Conservation (phyloP, 2,797 vertebrate genomes). For the Arctocebus calabarensis region DNA sequence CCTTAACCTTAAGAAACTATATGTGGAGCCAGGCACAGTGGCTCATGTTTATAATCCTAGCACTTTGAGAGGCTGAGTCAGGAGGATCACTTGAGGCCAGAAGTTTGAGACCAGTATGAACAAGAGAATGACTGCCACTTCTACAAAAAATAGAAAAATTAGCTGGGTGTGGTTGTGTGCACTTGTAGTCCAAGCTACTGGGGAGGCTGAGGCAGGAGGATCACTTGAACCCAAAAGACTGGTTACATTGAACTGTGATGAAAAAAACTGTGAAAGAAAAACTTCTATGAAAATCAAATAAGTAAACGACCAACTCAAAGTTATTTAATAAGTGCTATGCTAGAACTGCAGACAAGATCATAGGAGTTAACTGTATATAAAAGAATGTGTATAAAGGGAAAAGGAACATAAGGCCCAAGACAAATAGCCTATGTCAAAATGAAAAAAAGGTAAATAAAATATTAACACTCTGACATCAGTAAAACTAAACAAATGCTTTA, state of each 20-base stretch:
- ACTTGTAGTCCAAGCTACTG: neutral
- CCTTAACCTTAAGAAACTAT: conserved; percentile 5
- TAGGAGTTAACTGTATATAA: neutral
- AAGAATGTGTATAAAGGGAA: neutral
- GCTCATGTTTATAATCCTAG: too few species aligned
- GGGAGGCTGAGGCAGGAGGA: neutral
- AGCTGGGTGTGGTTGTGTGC: neutral
- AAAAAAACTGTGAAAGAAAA: too few species aligned
- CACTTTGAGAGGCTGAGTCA: too few species aligned
- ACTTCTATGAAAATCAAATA: neutral
- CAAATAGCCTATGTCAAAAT: neutral
- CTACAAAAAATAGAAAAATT: neutral
- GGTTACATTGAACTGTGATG: neutral
- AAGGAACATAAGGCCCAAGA: neutral
- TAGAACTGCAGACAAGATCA: neutral
- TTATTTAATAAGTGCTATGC: neutral
- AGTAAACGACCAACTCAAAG: neutral
- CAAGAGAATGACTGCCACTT: too few species aligned
- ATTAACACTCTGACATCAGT: neutral
- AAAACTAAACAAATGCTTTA: conserved; percentile 60
- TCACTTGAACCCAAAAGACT: neutral
- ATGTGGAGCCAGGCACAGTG: too few species aligned
- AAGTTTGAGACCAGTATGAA: too few species aligned
- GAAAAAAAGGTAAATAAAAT: neutral
- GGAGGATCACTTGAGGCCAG: too few species aligned